Evolutionary conservation across 2,797 vertebrate genomes (phyloP).

Genomic region (Dendrocincla fuliginosa): DNA sequence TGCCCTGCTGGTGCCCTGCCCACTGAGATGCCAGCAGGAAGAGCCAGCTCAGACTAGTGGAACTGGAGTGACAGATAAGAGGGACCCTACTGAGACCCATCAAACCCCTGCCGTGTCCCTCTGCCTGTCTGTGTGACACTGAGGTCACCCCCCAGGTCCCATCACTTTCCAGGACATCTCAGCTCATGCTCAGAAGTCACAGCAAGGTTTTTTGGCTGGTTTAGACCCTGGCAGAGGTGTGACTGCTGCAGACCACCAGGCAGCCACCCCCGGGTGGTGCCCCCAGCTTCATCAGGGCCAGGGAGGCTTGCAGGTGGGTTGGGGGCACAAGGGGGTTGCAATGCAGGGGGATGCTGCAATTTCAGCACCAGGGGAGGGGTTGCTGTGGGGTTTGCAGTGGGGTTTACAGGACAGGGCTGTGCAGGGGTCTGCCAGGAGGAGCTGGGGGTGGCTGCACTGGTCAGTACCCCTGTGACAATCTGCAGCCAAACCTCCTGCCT

Average conservation of each 20-base stretch:
- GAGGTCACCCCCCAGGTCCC: not conserved
- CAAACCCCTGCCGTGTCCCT: not conserved
- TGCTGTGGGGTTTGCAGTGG: not conserved
- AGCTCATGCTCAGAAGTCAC: not conserved
- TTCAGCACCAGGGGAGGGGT: not conserved
- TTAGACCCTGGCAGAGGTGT: not conserved
- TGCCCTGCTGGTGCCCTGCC: too few relatives aligned
- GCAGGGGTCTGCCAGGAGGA: not conserved
- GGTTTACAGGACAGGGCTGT: not conserved
- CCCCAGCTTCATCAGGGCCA: not conserved
- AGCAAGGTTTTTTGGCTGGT: fast-evolving
- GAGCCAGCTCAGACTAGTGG: not conserved
- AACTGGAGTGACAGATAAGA: not conserved
- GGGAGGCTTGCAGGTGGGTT: fast-evolving
- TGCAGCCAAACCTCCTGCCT: not conserved
- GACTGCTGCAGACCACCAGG: not conserved
- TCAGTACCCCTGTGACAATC: not conserved
- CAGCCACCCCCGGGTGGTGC: not conserved
- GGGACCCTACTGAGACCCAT: not conserved
- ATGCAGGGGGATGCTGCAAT: not conserved
- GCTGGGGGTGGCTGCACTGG: not conserved
- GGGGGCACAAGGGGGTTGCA: not conserved
- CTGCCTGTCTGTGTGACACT: fast-evolving
- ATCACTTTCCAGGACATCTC: fast-evolving
- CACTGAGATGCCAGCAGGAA: not conserved